A percentile compares a stretch with the other conserved stretches of the same genome.
Evolutionary conservation across 2,888 invertebrate genomes (phyloP).

Genomic region (Coelinius sp.): DNA sequence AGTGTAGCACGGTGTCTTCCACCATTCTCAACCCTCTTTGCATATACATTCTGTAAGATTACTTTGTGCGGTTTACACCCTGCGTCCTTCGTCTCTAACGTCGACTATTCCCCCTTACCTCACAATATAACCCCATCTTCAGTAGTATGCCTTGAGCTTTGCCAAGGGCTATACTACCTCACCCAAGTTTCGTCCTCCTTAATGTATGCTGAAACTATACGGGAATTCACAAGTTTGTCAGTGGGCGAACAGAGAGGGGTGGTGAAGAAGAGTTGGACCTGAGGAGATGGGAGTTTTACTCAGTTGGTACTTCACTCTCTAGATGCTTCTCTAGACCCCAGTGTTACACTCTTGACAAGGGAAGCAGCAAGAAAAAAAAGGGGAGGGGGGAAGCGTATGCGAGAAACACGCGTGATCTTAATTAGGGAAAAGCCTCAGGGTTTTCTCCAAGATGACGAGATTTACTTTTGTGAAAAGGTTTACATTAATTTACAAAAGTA

Average conservation of each 20-base stretch:
- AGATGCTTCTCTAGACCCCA: constrained; percentile 29
- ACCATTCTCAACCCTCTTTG: constrained; percentile 64
- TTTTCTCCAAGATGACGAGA: not conserved
- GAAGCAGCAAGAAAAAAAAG: constrained; percentile 30
- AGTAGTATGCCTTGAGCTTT: constrained; percentile 47
- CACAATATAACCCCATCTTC: constrained; percentile 46
- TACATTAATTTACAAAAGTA: not conserved
- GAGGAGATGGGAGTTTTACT: constrained; percentile 21
- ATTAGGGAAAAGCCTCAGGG: constrained; percentile 64
- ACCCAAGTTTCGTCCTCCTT: constrained; percentile 66
- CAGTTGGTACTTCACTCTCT: constrained; percentile 21
- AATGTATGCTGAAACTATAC: constrained; percentile 69
- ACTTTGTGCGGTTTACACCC: constrained; percentile 70
- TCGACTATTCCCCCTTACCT: constrained; percentile 36
- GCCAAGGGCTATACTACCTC: constrained; percentile 65
- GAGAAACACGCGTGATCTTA: constrained; percentile 69
- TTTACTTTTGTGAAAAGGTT: constrained; percentile 14
- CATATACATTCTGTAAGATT: constrained; percentile 72
- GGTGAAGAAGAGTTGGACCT: constrained; percentile 9
- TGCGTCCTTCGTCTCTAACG: constrained; percentile 43
- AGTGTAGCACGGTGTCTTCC: constrained; percentile 39
- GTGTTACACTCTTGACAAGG: constrained; percentile 35
- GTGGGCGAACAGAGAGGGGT: not conserved
- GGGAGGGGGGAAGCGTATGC: constrained; percentile 41
- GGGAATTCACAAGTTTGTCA: constrained; percentile 63